These are phyloP conservation scores for Drosophila meridiana DNA, from an alignment of 2,888 invertebrate genomes.

Conservation along the genomic window DNA sequence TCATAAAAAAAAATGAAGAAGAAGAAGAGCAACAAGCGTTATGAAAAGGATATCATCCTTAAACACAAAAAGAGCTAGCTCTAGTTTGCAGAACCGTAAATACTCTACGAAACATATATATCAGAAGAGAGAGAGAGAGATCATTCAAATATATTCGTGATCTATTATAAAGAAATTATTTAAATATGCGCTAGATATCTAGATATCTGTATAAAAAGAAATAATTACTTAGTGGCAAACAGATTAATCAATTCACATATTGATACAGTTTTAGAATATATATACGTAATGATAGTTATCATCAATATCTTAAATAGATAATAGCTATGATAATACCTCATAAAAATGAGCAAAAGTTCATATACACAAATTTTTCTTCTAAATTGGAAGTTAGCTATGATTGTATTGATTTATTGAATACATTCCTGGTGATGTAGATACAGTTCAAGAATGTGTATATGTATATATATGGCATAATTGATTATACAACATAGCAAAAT, in stretches of 20 bases:
- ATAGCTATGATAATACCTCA: no score
- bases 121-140: neutral
- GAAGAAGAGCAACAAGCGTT: slow-evolving; percentile 13
- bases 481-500: no score
- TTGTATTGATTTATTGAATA: no score
- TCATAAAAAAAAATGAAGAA: slow-evolving; percentile 25
- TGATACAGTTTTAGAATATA: no score
- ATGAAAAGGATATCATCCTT: slow-evolving; percentile 47
- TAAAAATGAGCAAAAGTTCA: no score
- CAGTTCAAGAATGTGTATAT: neutral
- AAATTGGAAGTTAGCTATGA: no score
- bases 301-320: no score
- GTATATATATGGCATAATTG: neutral
- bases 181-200: neutral
- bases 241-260: no score
- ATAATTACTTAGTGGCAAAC: no score
- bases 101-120: neutral
- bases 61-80: slow-evolving; percentile 2
- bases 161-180: neutral
- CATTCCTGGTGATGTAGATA: neutral
- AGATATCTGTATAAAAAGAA: neutral
- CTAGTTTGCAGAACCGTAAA: neutral
- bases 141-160: neutral
- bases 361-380: no score
- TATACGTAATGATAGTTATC: no score